Percentiles rank a stretch among this genome's conserved stretches.
Evolutionary conservation across 1,140 invertebrate genomes (phyloP).

Genomic region (Glossosoma conforme): DNA sequence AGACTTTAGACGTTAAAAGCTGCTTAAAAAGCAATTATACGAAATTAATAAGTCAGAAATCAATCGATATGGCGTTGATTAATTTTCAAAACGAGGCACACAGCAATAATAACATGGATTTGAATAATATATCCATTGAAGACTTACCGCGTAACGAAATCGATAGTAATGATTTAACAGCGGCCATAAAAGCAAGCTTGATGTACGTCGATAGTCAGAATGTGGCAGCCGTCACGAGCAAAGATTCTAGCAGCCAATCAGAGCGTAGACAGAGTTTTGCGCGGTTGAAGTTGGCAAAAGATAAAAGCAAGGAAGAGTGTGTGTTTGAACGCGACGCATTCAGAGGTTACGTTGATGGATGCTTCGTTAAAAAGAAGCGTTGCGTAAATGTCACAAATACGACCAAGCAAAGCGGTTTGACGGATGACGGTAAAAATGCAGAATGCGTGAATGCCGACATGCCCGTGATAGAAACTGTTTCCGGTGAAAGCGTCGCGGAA

Average conservation of each 20-base stretch:
- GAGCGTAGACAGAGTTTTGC: too few relatives aligned
- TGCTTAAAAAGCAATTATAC: slow-evolving; percentile 20
- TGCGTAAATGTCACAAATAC: too few relatives aligned
- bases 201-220: not conserved
- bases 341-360: too few relatives aligned
- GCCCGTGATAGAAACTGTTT: slow-evolving; percentile 6
- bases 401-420: too few relatives aligned
- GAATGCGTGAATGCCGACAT: not conserved
- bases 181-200: slow-evolving; percentile 4
- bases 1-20: slow-evolving; percentile 10
- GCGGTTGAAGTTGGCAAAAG: too few relatives aligned
- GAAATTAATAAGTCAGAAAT: slow-evolving; percentile 26
- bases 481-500: slow-evolving; percentile 4
- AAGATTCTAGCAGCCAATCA: too few relatives aligned
- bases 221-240: too few relatives aligned
- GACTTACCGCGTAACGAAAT: slow-evolving; percentile 24
- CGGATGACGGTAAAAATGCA: too few relatives aligned
- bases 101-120: slow-evolving; percentile 20
- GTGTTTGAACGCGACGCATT: too few relatives aligned
- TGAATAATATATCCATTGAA: slow-evolving; percentile 29
- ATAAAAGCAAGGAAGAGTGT: too few relatives aligned
- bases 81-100: slow-evolving; percentile 24
- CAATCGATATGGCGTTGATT: slow-evolving; percentile 24
- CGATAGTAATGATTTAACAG: slow-evolving; percentile 6
- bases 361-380: too few relatives aligned